Base-by-base conservation (phyloP, 2,113 vertebrate genomes). In the Triplophysa tibetana region DNA sequence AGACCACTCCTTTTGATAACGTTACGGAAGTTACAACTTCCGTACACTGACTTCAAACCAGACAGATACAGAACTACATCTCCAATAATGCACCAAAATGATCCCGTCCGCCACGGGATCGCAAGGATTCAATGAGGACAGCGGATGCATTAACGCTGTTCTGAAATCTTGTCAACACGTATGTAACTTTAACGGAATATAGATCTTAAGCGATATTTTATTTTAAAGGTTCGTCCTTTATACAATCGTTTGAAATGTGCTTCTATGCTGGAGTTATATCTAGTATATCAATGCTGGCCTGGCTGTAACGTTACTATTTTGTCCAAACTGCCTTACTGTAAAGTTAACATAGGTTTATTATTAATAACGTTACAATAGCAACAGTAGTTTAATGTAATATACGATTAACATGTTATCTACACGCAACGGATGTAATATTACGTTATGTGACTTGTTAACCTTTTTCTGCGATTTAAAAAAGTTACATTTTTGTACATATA, bases 51-150 rank as follows among this genome's bases (percentile, higher is more conserved):
- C 14, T n/a, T 12, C 17, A 8, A 7, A 29, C 19, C 8, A 41
- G 10, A 1, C 2, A 4, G 2, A 4, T 26, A 19, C 2, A 13
- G 52, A 89, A 93, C 90, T 92, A 90, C 92, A 86, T 68, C 52
- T 4, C 29, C 38, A 7, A n/a, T 5, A 2, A 50, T 24, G 3
- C 6, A 0, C 70, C 85, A 79, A 83, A 86, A 2, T 0, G 21
- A 11, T 68, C n/a, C 11, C 50, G 70, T 52, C 79, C 67, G 41
- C 13, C 66, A 78, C 80, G 33, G 33, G 80, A 83, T 75, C n/a
- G 1, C 26, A 1, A 21, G 41, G 17, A 24, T 48, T 58, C 45
- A 23, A 33, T 58, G 52, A 80, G 16, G n/a, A 75, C n/a, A 26
- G 43, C 60, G 48, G 61, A 16, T 70, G 74, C 81, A 87, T 70